A percentile compares a stretch with the other conserved stretches of the same genome.
These are phyloP conservation scores for Pelagia noctiluca DNA, from an alignment of 30 jellyfish, hydroid and myxozoan species.

Conservation along the genomic window DNA sequence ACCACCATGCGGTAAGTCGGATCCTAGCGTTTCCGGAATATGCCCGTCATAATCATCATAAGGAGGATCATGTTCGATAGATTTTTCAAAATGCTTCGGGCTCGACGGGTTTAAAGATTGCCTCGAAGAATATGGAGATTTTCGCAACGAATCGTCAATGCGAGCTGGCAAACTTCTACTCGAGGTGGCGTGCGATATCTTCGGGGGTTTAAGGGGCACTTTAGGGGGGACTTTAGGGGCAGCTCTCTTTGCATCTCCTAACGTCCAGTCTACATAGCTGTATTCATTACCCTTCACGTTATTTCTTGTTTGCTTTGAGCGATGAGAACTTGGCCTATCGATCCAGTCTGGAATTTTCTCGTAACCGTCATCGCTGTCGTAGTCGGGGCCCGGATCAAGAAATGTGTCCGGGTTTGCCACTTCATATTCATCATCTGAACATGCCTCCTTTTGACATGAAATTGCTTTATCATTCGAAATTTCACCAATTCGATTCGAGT, in stretches of 20 bases:
- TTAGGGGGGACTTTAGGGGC: not conserved
- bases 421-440: not conserved
- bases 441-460: not conserved
- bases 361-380: constrained; percentile 26
- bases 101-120: too few species aligned
- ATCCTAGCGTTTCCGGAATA: constrained; percentile 22
- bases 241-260: not conserved
- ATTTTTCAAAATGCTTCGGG: too few species aligned
- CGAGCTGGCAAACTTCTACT: too few species aligned
- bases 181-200: too few species aligned
- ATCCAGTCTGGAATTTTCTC: constrained; percentile 11
- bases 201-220: too few species aligned
- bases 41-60: not conserved
- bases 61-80: too few species aligned
- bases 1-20: constrained; percentile 3
- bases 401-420: not conserved
- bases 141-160: too few species aligned
- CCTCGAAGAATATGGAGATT: too few species aligned
- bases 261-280: not conserved
- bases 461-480: not conserved
- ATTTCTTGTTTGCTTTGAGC: not conserved
- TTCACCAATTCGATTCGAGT: too few species aligned
- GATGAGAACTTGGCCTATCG: constrained; percentile 18
- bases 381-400: not conserved
- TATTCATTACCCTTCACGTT: not conserved